Base-by-base conservation (phyloP, 2,113 vertebrate genomes). In the Vulpes ferrilata region DNA sequence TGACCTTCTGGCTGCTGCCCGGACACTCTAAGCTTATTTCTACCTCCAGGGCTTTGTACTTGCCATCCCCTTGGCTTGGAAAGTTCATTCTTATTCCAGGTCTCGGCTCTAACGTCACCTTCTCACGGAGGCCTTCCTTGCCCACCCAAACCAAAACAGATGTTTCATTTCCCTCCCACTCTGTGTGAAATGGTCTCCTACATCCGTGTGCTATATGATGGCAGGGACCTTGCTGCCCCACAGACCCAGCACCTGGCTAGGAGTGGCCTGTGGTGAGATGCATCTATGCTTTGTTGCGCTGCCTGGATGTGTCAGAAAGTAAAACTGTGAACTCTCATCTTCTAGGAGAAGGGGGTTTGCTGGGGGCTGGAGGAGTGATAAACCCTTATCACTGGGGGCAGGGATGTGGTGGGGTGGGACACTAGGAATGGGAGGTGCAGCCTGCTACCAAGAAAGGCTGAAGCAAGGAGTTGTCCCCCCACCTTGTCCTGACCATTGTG, bases 121-220 rank as follows among this genome's bases (percentile, higher is more conserved):
- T 92, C 74, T 69, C 59, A 55, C 51, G 43, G 38, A 84, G 80
- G 43, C 12, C 76, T 64, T 74, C 51, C 5, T 7, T 88, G 64
- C 48, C 23, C 69, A 81, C 30, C 15, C n/a, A 43, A 78, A 80
- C 51, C 48, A 32, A 81, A 57, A 22, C 2, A 55, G 13, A 25
- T 51, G 48, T 89, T 86, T 76, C 4, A 0, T 62, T 78, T 55
- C 27, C 62, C 60, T n/a, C 12, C 9, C 2, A 27, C 0, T 0
- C 48, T 11, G 1, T 35, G 48, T 11, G 94, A n/a, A 10, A 8
- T 17, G 16, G 32, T 32, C 82, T 82, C 60, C 1, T 5, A 57
- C 3, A 20, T 64, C 74, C 65, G 53, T 9, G 55, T 35, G 32
- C 35, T 69, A 27, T 15, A 0, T 11, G 12, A 15, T 11, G 35